Base-by-base conservation (phyloP, 2,888 invertebrate genomes). In the Anthophora plumipes region DNA sequence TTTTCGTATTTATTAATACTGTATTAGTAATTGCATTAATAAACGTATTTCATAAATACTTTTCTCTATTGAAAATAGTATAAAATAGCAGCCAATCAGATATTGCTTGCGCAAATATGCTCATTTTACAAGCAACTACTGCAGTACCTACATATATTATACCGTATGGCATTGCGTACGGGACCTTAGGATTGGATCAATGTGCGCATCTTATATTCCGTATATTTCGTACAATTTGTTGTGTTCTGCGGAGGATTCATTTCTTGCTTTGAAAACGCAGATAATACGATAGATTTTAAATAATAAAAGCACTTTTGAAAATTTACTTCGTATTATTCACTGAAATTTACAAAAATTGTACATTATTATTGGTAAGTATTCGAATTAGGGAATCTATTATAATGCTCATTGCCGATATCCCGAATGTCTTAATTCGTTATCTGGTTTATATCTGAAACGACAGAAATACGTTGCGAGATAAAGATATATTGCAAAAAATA, bases 171-270 rank as follows among this genome's bases (percentile, higher is more conserved):
- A 22, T 43, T 66, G 64, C 43, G 43, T 41, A 64, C 59, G 39
- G 20, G 31, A 14, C 64, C 25, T 77, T 39, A 72, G 8, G 43
- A 41, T 69, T 17, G 22, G 17, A 12, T 20, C 20, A 63, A 43
- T 63, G n/a, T 50, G 50, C 73, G 46, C 57, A 74, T 39, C n/a
- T n/a, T n/a, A n/a, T 43, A 37, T 8, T 52, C 46, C 41, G 52
- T 31, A 14, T 60, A 22, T 22, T 20, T 54, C 55, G 70, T 57
- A 55, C 55, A 67, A 61, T 76, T 80, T 80, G 52, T 55, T 71
- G 66, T 80, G 43, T 20, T 64, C 22, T 37, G 17, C 46, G 11
- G 12, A 77, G 25, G 14, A 64, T 67, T 77, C n/a, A 43, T 39
- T 57, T 60, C n/a, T 22, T 54, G n/a, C 37, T 22, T 61, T 37